Conservation (phyloP, 2,888 invertebrate genomes). For the Argyresthia goedartella region DNA sequence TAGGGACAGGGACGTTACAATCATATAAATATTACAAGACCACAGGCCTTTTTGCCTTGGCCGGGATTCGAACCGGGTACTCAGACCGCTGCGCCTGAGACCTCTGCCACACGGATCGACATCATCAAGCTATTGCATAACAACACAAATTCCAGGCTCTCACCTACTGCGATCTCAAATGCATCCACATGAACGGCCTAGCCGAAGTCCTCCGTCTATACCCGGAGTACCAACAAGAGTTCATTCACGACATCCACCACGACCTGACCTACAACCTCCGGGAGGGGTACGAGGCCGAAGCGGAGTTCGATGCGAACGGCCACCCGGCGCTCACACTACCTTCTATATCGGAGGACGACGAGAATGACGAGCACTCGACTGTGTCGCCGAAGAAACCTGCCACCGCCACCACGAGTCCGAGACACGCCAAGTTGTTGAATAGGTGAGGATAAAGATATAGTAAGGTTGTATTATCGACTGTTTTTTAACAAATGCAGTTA, state of each 20-base stretch:
- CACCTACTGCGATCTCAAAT: slow-evolving; percentile 96
- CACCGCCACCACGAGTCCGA: slow-evolving; percentile 76
- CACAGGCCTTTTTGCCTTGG: no score
- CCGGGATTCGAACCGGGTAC: no score
- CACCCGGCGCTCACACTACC: slow-evolving; percentile 87
- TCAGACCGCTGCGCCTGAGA: no score
- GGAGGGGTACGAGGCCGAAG: slow-evolving; percentile 92
- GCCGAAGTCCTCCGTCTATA: slow-evolving; percentile 91
- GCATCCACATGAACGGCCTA: slow-evolving; percentile 91
- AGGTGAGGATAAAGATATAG: slow-evolving; percentile 12
- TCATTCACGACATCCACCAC: slow-evolving; percentile 93
- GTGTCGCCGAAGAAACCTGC: slow-evolving; percentile 73
- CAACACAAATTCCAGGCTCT: slow-evolving; percentile 72
- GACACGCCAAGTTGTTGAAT: slow-evolving; percentile 73
- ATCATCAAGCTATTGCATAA: no score
- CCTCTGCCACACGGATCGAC: no score
- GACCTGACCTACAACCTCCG: slow-evolving; percentile 95
- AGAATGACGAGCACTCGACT: slow-evolving; percentile 83
- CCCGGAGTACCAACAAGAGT: slow-evolving; percentile 95
- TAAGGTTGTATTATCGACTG: no score
- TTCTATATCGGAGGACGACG: slow-evolving; percentile 96
- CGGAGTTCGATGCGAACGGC: slow-evolving; percentile 82
- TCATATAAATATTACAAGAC: no score
- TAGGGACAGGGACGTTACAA: no score
- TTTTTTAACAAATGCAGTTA: no score